Conservation (phyloP, 2,113 vertebrate genomes). For the Parotia lawesii region DNA sequence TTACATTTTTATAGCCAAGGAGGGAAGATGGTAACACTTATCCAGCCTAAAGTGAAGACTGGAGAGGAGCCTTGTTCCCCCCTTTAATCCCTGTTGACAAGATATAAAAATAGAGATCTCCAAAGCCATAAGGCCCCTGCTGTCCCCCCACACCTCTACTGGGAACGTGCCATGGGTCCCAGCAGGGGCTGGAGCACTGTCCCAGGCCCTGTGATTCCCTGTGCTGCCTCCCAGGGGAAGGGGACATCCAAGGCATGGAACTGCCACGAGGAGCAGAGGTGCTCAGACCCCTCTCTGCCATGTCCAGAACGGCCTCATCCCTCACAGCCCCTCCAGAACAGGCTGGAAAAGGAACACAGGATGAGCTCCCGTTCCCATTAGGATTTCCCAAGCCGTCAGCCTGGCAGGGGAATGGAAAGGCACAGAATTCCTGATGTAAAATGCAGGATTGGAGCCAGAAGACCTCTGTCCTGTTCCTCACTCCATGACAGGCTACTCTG, state of each 20-base stretch:
- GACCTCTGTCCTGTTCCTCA: not conserved
- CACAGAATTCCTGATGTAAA: not conserved
- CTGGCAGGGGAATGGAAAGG: not conserved
- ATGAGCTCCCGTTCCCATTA: not conserved
- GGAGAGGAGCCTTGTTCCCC: not conserved
- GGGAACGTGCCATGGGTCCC: not conserved
- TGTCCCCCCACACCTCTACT: not conserved
- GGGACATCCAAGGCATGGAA: not conserved
- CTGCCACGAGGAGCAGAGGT: not conserved
- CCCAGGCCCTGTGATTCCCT: not conserved
- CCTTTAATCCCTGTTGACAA: not conserved
- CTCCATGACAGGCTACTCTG: not conserved
- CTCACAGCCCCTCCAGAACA: not conserved
- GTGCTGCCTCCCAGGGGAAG: not conserved
- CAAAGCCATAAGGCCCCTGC: not conserved
- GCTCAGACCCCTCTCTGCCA: not conserved
- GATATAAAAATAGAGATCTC: not conserved
- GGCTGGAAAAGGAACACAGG: not conserved
- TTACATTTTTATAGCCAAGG: not conserved
- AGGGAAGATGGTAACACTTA: not conserved
- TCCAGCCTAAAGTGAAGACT: not conserved
- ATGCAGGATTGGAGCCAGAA: not conserved
- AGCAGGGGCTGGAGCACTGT: not conserved
- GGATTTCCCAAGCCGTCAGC: not conserved
- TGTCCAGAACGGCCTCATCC: not conserved